phyloP scores from a whole-genome alignment of 1,140 invertebrate species.

The Ephestia elutella region DNA sequence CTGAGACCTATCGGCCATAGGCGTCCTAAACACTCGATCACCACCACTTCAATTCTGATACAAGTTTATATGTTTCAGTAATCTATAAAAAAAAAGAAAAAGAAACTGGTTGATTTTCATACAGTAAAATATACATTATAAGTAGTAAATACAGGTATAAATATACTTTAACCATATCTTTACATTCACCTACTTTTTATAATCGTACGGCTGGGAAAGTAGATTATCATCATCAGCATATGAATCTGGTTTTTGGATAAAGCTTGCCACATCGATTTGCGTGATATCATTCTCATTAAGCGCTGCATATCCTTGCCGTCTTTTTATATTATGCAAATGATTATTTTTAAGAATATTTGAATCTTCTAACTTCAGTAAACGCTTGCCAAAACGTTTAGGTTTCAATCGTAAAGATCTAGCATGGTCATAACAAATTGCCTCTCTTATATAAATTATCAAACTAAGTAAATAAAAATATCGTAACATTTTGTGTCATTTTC shows the following conservation, averaged over 20 bases:
- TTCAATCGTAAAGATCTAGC: neutral
- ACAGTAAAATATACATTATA: too few species aligned
- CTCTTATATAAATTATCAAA: slow-evolving; percentile 38
- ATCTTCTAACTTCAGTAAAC: neutral
- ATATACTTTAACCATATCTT: too few species aligned
- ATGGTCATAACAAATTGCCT: slow-evolving; percentile 33
- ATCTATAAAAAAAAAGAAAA: too few species aligned
- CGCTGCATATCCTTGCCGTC: neutral
- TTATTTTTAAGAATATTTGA: neutral
- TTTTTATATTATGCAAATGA: neutral
- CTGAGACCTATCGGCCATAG: too few species aligned
- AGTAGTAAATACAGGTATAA: too few species aligned
- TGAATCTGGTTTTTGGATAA: slow-evolving; percentile 30
- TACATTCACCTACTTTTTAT: neutral
- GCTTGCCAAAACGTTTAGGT: neutral
- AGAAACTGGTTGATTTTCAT: too few species aligned
- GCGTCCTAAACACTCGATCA: too few species aligned
- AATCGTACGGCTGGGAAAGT: neutral
- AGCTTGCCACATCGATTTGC: slow-evolving; percentile 33
- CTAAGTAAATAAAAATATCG: slow-evolving; percentile 38
- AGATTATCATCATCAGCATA: slow-evolving; percentile 8
- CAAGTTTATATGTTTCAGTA: too few species aligned
- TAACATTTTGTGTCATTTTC: slow-evolving; percentile 38
- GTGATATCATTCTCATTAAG: slow-evolving; percentile 23
- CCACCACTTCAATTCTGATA: too few species aligned